Evolutionary conservation across 2,797 vertebrate species (phyloP).

Genomic region (Selene dorsalis): DNA sequence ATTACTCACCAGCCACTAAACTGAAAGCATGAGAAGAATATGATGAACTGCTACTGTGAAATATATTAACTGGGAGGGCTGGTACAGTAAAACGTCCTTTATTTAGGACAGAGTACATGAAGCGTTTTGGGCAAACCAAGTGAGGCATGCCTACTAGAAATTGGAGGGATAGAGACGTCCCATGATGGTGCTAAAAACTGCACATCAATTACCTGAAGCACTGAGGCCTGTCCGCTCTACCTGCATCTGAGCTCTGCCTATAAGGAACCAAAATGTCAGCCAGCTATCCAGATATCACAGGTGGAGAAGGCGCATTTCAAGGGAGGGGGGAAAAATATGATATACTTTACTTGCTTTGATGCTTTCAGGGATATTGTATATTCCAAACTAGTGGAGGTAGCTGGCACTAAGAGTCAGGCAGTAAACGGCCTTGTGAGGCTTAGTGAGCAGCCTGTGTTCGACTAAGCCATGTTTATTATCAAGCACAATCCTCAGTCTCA

Average conservation of each 20-base stretch:
- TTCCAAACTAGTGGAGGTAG: conserved; percentile 65
- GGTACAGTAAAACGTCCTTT: conserved; percentile 68
- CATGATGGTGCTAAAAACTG: conserved; percentile 80
- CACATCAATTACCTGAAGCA: conserved; percentile 83
- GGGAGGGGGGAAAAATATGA: conserved; percentile 1
- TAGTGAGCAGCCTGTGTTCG: conserved; percentile 72
- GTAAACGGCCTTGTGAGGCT: conserved; percentile 75
- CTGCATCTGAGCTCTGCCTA: conserved; percentile 63
- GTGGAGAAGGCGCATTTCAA: conserved; percentile 49
- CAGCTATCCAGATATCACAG: conserved; percentile 42
- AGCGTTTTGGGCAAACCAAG: conserved; percentile 67
- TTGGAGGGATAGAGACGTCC: conserved; percentile 71
- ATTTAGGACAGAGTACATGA: conserved; percentile 67
- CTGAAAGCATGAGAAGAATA: conserved; percentile 38
- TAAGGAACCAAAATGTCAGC: conserved; percentile 66
- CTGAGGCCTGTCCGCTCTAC: conserved; percentile 74
- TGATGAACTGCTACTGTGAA: conserved; percentile 46
- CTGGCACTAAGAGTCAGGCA: conserved; percentile 46
- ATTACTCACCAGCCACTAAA: conserved; percentile 48
- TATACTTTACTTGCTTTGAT: conserved; percentile 15
- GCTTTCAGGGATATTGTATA: conserved; percentile 52
- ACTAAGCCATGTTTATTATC: conserved; percentile 79
- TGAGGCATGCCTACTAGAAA: conserved; percentile 65
- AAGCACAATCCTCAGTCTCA: conserved; percentile 73
- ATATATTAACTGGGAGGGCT: conserved; percentile 59